Evolutionary conservation across 92 coral and sea anemone species (phyloP), one percentile per base, ranked within the genome.

Genomic region (Porites rus): DNA sequence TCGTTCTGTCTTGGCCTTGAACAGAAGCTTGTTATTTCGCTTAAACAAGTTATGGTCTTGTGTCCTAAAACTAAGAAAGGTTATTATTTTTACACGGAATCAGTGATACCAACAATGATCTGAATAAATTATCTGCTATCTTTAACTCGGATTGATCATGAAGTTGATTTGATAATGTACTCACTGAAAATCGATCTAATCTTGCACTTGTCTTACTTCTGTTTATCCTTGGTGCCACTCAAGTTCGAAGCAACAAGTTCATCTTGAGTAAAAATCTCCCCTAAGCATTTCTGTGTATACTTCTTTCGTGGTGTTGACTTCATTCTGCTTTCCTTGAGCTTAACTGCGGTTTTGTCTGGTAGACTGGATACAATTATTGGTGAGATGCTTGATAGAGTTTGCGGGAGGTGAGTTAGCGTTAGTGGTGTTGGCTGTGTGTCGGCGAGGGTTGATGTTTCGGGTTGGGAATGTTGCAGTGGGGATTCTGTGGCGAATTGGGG

Each of bases 371-470:
- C 58, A 17, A 0, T 28, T 28, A 72, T 72, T 56, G 76, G 76
- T 56, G 76, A 72, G 56, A 72, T 72, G 76, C 76, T 72, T n/a
- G 76, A 22, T 72, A 38, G 12, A 72, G 22, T 20, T 72, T 72
- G 56, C n/a, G 76, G 76, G 17, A 56, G 76, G 50, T 72, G 76
- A 46, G 59, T 72, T 72, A 60, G 76, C 50, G 76, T 72, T 20
- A 72, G 14, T 20, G 76, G 76, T n/a, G 59, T 72, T 72, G 76
- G 50, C 58, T 50, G 76, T 72, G 76, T 72, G n/a, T 72, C 50
- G 60, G 46, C 17, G 76, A 72, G 76, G 58, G 58, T 72, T 56
- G 76, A 72, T 12, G 60, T 43, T 46, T 72, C 60, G 11, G 76
- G 76, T 72, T 70, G 75, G 75, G 43, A 28, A 28, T 13, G 43